Evolutionary conservation across 2,888 invertebrate species (phyloP), one percentile per base, ranked within the genome.

Genomic region (Zhuqinia jingwanae): DNA sequence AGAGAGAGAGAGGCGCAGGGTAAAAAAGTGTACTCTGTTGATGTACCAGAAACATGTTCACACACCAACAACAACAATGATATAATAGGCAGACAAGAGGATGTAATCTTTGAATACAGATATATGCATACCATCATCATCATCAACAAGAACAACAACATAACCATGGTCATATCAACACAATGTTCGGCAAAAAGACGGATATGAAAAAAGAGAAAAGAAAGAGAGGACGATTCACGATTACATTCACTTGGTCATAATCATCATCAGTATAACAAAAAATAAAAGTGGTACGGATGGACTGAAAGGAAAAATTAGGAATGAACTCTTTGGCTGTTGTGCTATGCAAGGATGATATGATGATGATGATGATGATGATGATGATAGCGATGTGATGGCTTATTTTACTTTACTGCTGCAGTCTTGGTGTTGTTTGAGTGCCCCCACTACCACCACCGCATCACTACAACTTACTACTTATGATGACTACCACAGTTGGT

Each of bases 1-100:
- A n/a, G n/a, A n/a, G n/a, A n/a, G n/a, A n/a, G n/a, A 82, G 82
- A 73, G 82, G 75, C 73, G 73, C 73, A 82, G 82, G 73, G 70
- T 47, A 78, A 50, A 56, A 56, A 60, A 30, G 1, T 6, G 1
- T 25, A 1, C 8, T 25, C 27, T 60, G 22, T 5, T 25, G 15
- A 11, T 15, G 13, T 60, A 60, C 13, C 13, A 60, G n/a, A 2
- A 30, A 27, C 22, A 60, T 11, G 1, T 58, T 25, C 25, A 58
- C 2, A 20, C 15, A n/a, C n/a, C n/a, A n/a, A n/a, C n/a, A 53
- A n/a, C 1, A 2, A 20, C 25, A 50, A 13, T 2, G 2, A 20
- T 22, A 58, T 6, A 58, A 22, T 13, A 22, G 10, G 10, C 6
- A 6, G 17, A 1, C n/a, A 17, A n/a, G 53, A 53, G 47, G 2